Percentiles rank a stretch among this genome's conserved stretches.
Conservation (phyloP, 2,888 invertebrate genomes). For the Argyresthia albistria region DNA sequence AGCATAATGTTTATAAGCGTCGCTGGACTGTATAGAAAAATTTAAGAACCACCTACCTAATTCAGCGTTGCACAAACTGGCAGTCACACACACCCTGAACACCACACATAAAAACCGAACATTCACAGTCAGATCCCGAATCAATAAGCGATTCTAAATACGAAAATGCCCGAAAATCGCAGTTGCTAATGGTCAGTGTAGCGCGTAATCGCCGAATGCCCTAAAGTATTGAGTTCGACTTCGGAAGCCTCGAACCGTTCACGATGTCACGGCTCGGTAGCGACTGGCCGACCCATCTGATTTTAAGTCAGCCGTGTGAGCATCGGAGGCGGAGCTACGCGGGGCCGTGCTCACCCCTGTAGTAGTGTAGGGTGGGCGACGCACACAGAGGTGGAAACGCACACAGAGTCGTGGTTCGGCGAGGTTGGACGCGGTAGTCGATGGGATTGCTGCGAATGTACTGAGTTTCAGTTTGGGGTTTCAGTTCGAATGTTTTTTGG, state of each 20-base stretch:
- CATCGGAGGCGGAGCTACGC: constrained; percentile 51
- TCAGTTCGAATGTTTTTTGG: neutral
- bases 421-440: constrained; percentile 9
- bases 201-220: constrained; percentile 63
- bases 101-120: constrained; percentile 4
- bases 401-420: constrained; percentile 38
- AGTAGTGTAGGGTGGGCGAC: constrained; percentile 37
- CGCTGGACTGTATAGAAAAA: no score
- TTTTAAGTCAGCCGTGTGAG: constrained; percentile 72
- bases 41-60: constrained; percentile 21
- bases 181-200: constrained; percentile 48
- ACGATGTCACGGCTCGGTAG: constrained; percentile 68
- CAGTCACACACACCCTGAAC: constrained; percentile 32
- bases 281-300: constrained; percentile 71
- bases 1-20: no score
- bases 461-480: neutral
- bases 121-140: constrained; percentile 2
- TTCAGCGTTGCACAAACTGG: constrained; percentile 8
- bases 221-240: constrained; percentile 51
- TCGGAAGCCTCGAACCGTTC: constrained; percentile 64
- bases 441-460: constrained; percentile 2
- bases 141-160: neutral
- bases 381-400: constrained; percentile 35
- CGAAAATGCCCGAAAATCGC: constrained; percentile 11
- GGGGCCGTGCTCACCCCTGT: constrained; percentile 36